Conservation (phyloP, 2,113 vertebrate species). For the Gymnocephalus cernua region DNA sequence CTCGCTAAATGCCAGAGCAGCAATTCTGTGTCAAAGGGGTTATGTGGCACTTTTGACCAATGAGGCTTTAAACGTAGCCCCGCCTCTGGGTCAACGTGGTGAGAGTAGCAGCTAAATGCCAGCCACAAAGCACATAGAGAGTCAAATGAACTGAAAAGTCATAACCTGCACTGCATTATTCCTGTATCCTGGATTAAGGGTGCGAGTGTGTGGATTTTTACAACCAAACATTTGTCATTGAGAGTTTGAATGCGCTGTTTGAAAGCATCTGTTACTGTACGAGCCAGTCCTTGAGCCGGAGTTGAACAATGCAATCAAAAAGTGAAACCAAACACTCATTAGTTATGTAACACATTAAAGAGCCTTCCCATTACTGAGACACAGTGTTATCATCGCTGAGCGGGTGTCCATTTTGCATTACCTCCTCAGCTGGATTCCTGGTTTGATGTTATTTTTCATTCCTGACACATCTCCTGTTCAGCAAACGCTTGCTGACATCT, state of each 20-base stretch:
- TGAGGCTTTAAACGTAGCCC: slow-evolving; percentile 54
- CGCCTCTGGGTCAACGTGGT: slow-evolving; percentile 38
- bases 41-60: slow-evolving; percentile 61
- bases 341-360: slow-evolving; percentile 45
- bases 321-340: slow-evolving; percentile 16
- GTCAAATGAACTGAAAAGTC: slow-evolving; percentile 4
- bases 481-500: slow-evolving; percentile 14
- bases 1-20: slow-evolving; percentile 76
- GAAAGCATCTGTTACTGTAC: slow-evolving; percentile 5
- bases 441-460: slow-evolving; percentile 41
- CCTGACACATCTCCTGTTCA: slow-evolving; percentile 23
- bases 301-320: slow-evolving; percentile 36
- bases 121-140: slow-evolving; percentile 3
- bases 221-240: background rate
- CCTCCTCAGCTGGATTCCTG: slow-evolving; percentile 7
- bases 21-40: slow-evolving; percentile 64
- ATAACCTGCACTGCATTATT: slow-evolving; percentile 9
- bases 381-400: background rate
- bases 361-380: background rate
- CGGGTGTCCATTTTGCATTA: slow-evolving; percentile 41
- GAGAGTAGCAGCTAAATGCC: slow-evolving; percentile 32
- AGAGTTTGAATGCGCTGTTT: background rate
- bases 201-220: background rate
- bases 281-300: background rate
- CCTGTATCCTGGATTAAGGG: background rate